Evolutionary conservation across 2,797 vertebrate genomes (phyloP), one percentile per base, ranked within the genome.

Genomic region (Hafferia zeledoni): DNA sequence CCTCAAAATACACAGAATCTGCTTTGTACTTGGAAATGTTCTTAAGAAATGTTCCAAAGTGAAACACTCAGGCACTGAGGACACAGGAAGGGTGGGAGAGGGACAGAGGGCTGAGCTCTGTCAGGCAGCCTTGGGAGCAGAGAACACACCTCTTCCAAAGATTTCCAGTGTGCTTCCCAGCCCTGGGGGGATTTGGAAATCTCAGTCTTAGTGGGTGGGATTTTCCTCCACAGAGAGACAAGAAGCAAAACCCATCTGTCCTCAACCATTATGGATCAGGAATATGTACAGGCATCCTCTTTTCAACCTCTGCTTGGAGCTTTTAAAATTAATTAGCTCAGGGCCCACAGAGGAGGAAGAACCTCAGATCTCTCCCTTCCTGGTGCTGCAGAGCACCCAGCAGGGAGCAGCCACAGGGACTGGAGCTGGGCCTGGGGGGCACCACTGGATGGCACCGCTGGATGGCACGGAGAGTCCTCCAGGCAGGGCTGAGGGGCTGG

Each of bases 361-460:
- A 15, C 1, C 6, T 17, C 16, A 6, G 31, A 4, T 12, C 9
- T 24, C 18, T 30, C 10, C 11, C 6, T 30, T 35, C 15, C 10
- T 65, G 67, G 17, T 33, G 12, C 5, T 0, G 23, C 7, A 6
- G 35, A 44, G 37, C 5, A 0, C 2, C 10, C 31, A 6, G 61
- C 28, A 10, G 30, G n/a, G 39, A 44, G 25, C 27, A 13, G 74
- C 39, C 4, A 0, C 13, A 1, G 8, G 46, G 46, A 23, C 41
- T 17, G 41, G 7, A 43, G 41, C 41, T 43, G 41, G 41, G 41
- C 16, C 41, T 43, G 41, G 41, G 13, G 19, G 56, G 10, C 41
- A 25, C 17, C 0, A 0, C 41, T 4, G 47, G 24, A 18, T 2
- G 25, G 33, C 71, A 49, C 2, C 41, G 17, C 41, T 43, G 41